Conservation (phyloP, 2,888 invertebrate species). For the Eledone cirrhosa region DNA sequence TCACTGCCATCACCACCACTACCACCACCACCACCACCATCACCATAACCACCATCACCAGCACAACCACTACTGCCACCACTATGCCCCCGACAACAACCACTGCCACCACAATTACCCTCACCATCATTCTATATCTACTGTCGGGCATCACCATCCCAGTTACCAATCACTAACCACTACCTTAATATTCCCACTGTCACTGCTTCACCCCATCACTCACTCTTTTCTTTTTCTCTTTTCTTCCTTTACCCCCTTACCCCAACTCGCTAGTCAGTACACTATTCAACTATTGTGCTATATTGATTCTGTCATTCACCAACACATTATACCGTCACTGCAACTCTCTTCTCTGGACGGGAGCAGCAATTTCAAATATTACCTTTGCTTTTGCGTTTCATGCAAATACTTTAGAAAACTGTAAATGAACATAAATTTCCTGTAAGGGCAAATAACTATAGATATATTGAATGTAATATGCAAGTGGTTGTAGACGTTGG, state of each 20-base stretch:
- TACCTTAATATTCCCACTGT: too few relatives aligned
- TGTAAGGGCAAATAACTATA: conserved; percentile 24
- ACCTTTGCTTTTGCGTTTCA: not conserved
- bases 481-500: conserved; percentile 19
- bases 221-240: not conserved
- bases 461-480: conserved; percentile 27
- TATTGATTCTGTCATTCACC: conserved; percentile 19
- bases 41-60: too few relatives aligned
- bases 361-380: conserved; percentile 24
- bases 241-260: not conserved
- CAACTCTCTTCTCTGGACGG: not conserved
- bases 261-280: not conserved
- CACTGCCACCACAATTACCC: too few relatives aligned
- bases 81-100: too few relatives aligned
- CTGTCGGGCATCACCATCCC: too few relatives aligned
- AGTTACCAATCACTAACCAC: too few relatives aligned
- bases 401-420: conserved; percentile 22
- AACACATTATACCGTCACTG: conserved; percentile 4
- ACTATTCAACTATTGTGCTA: not conserved
- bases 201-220: not conserved
- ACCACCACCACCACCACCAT: too few relatives aligned
- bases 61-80: too few relatives aligned
- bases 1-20: too few relatives aligned
- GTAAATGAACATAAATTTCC: conserved; percentile 28
- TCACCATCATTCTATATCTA: too few relatives aligned